phyloP scores from a whole-genome alignment of 2,797 vertebrate species.

The Coilia nasus region DNA sequence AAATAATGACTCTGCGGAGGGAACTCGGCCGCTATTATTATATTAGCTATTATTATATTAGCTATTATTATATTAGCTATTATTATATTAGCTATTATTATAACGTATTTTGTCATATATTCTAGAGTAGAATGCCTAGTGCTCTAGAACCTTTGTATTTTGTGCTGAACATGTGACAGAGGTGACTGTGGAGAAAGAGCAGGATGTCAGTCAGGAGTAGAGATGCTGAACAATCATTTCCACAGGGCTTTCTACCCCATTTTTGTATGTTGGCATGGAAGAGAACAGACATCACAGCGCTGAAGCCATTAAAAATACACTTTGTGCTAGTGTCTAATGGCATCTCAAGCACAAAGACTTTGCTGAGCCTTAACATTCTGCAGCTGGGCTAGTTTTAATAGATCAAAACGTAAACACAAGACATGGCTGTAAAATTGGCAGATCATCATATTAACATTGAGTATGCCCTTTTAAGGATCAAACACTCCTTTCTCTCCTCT shows the following conservation, averaged over 20 bases:
- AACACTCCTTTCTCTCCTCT: neutral
- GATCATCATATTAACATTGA: neutral
- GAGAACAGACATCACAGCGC: neutral
- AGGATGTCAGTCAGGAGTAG: neutral
- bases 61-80: no score
- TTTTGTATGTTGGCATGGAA: neutral
- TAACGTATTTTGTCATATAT: no score
- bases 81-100: no score
- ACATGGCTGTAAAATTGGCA: neutral
- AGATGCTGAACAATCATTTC: neutral
- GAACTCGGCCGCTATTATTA: no score
- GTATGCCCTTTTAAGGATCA: neutral
- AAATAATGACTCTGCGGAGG: no score
- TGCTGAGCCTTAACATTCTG: neutral
- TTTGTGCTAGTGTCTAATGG: neutral
- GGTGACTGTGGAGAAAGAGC: neutral
- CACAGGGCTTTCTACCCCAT: neutral
- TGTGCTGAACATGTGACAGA: neutral
- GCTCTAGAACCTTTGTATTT: neutral
- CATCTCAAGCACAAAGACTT: neutral
- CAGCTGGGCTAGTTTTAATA: neutral
- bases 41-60: no score
- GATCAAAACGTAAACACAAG: neutral
- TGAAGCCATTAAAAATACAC: neutral
- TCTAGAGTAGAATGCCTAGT: no score